Evolutionary conservation across 1,140 invertebrate genomes (phyloP).

Genomic region (Pseudomyrmex cubaensis): DNA sequence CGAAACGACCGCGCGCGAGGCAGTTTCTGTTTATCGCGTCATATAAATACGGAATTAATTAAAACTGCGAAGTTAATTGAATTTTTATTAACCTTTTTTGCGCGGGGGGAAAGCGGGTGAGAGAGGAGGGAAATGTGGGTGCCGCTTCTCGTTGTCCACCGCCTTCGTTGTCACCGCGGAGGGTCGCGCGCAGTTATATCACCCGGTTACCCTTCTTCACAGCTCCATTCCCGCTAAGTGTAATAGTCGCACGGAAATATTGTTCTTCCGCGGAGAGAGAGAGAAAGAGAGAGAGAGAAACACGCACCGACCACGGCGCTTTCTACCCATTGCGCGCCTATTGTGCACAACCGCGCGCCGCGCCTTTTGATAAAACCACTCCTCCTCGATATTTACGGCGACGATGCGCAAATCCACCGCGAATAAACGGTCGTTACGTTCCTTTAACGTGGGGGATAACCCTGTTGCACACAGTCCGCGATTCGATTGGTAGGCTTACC

Average conservation of each 20-base stretch:
- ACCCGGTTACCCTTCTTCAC: conserved; percentile 64
- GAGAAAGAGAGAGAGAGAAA: conserved; percentile 47
- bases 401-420: conserved; percentile 76
- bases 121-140: not conserved
- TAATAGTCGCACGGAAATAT: conserved; percentile 81
- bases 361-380: conserved; percentile 76
- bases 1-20: conserved; percentile 67
- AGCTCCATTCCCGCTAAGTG: conserved; percentile 77
- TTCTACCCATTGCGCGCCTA: not conserved
- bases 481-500: not conserved
- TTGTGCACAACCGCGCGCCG: not conserved
- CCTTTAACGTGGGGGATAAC: conserved; percentile 68
- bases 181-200: conserved; percentile 75
- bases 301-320: not conserved
- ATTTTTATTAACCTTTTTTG: conserved; percentile 79
- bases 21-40: conserved; percentile 78
- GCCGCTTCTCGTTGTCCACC: conserved; percentile 32
- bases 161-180: conserved; percentile 43
- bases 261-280: conserved; percentile 76
- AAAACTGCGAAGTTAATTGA: conserved; percentile 81
- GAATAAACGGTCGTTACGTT: conserved; percentile 68
- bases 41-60: conserved; percentile 82
- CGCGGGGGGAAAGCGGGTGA: not conserved
- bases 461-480: conserved; percentile 9
- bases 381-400: conserved; percentile 76